Base-by-base conservation (phyloP, 2,888 invertebrate genomes). In the Tetrapedia diversipes region DNA sequence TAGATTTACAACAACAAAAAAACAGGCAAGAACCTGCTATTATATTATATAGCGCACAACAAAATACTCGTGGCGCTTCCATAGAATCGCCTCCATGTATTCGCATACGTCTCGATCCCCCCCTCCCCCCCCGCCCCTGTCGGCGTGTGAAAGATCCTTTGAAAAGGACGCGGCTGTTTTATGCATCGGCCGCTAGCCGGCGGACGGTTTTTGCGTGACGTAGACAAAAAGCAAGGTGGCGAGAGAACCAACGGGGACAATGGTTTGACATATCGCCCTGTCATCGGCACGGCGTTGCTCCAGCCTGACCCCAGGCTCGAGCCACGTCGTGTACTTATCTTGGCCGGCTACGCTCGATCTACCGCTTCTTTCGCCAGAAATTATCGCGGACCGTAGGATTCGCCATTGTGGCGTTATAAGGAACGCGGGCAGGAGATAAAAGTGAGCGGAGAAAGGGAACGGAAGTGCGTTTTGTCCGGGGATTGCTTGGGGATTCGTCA, bases 201-300 rank as follows among this genome's bases (percentile, higher is more conserved):
- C 59, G 60, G 56, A 51, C 29, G 32, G 73, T 83, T 82, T 82
- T 80, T 80, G 81, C 80, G 71, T 61, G 67, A 72, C 71, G 61
- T 41, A 27, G 70, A 78, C 74, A 84, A 84, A 83, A 84, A 84
- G 72, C 57, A 59, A 61, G 63, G 56, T 67, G 81, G 64, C 64
- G 75, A 73, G 77, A 79, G 78, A 73, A 69, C 79, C 76, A 72
- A 69, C 71, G 80, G 82, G 87, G 87, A 89, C 89, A 89, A 89
- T 89, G 85, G 85, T 87, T 85, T 89, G 89, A 89, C 89, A 86
- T 89, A 89, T 89, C 88, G 85, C 81, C 86, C 88, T 89, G 89
- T 89, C 89, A 89, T 88, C 87, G 81, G 82, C 89, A 89, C 81
- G 81, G 77, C 82, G 66, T 82, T 67, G 71, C 84, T 73, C 75